Evolutionary conservation across 2,888 invertebrate species (phyloP).

Genomic region (Hydroisotoma schaefferi): DNA sequence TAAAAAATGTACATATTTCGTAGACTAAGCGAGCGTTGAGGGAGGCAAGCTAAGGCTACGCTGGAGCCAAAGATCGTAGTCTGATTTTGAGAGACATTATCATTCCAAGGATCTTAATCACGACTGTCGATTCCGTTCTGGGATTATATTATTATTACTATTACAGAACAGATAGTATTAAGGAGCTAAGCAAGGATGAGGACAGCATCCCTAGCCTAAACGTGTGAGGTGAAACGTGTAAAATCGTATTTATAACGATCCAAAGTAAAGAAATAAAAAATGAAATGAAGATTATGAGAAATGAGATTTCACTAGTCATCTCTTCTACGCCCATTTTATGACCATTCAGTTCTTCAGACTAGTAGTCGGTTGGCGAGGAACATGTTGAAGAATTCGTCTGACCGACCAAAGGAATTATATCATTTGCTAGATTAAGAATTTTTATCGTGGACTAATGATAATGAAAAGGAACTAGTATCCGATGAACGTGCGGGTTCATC

Average conservation of each 20-base stretch:
- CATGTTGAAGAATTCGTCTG: background rate
- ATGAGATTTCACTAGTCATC: conserved; percentile 16
- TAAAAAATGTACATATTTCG: no score
- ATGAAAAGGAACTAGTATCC: conserved; percentile 14
- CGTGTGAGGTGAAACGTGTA: background rate
- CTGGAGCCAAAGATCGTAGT: background rate
- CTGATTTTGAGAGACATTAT: conserved; percentile 11
- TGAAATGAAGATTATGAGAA: background rate
- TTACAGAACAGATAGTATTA: conserved; percentile 3
- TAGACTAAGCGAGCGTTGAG: no score
- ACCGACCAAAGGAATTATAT: background rate
- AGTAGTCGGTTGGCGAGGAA: no score
- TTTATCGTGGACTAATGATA: conserved; percentile 17
- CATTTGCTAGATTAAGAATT: conserved; percentile 4
- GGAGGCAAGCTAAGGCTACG: no score
- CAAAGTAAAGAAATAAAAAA: no score
- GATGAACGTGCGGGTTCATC: conserved; percentile 17
- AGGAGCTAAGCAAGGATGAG: no score
- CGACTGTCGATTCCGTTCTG: conserved; percentile 17
- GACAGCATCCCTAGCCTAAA: no score
- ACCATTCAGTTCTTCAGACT: background rate
- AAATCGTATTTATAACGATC: no score
- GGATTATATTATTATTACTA: conserved; percentile 7
- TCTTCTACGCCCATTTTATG: conserved; percentile 7
- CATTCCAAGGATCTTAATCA: conserved; percentile 16